Conservation (phyloP, 1,140 invertebrate species). For the Drosophila parvula region DNA sequence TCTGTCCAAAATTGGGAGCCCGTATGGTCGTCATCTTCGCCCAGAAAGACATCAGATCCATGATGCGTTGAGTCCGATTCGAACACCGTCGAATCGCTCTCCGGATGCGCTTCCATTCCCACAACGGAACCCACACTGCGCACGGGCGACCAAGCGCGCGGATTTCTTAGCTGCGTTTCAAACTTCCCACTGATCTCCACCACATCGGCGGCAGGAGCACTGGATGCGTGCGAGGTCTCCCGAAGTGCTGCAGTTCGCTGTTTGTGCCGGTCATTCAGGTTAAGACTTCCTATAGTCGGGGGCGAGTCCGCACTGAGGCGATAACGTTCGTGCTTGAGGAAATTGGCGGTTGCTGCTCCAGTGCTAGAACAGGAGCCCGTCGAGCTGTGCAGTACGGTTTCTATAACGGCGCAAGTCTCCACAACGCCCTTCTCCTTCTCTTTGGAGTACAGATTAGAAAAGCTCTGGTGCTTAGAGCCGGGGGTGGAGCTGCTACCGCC, state of each 20-base stretch:
- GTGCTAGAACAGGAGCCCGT: conserved; percentile 80
- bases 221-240: conserved; percentile 69
- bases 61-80: conserved; percentile 87
- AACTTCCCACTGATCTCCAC: conserved; percentile 83
- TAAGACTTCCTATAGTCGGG: conserved; percentile 78
- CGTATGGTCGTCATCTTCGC: conserved; percentile 90
- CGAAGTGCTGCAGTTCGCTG: conserved; percentile 64
- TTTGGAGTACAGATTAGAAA: conserved; percentile 79
- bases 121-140: conserved; percentile 91
- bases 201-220: conserved; percentile 73
- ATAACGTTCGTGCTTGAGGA: conserved; percentile 75
- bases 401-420: conserved; percentile 79
- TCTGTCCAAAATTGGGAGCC: conserved; percentile 89
- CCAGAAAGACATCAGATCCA: conserved; percentile 88
- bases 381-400: conserved; percentile 87
- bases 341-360: conserved; percentile 66
- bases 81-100: conserved; percentile 91
- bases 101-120: conserved; percentile 91
- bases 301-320: conserved; percentile 71
- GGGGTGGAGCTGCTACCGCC: conserved; percentile 85
- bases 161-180: conserved; percentile 87
- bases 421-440: conserved; percentile 82
- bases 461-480: conserved; percentile 82
- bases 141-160: conserved; percentile 92
- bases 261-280: conserved; percentile 77